A percentile compares a stretch with the other conserved stretches of the same genome.
Conservation (phyloP, 2,888 invertebrate genomes). For the Bhutanitis thaidina region DNA sequence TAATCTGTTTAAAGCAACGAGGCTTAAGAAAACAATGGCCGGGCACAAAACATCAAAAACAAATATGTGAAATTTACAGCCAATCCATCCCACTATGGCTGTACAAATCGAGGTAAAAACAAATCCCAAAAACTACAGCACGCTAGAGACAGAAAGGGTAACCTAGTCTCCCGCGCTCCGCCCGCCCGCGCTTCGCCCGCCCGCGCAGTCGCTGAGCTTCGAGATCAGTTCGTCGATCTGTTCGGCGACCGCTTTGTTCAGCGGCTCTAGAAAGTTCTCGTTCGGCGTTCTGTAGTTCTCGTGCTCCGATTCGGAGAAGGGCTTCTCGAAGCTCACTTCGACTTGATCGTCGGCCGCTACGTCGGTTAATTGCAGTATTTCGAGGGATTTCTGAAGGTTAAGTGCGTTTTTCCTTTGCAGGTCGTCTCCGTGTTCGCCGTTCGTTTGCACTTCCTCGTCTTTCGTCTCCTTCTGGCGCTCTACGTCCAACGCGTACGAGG, state of each 20-base stretch:
- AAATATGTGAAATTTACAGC: too few relatives aligned
- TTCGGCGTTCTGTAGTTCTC: slow-evolving; percentile 62
- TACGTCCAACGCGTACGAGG: slow-evolving; percentile 32
- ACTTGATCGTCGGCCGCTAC: slow-evolving; percentile 37
- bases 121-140: too few relatives aligned
- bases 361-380: slow-evolving; percentile 55
- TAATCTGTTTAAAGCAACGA: too few relatives aligned
- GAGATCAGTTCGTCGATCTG: slow-evolving; percentile 68
- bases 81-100: too few relatives aligned
- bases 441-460: slow-evolving; percentile 50
- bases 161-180: slow-evolving; percentile 39
- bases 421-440: slow-evolving; percentile 28
- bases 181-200: slow-evolving; percentile 38
- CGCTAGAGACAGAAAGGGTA: not conserved
- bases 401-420: slow-evolving; percentile 34
- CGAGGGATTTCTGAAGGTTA: slow-evolving; percentile 51
- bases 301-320: slow-evolving; percentile 51
- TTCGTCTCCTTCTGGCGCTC: slow-evolving; percentile 38
- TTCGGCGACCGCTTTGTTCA: slow-evolving; percentile 58
- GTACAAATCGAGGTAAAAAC: too few relatives aligned
- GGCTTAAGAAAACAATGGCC: too few relatives aligned
- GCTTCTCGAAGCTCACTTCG: slow-evolving; percentile 60
- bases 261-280: slow-evolving; percentile 55
- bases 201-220: slow-evolving; percentile 55
- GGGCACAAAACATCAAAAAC: too few relatives aligned